Base-by-base conservation (phyloP, 2,888 invertebrate species). In the Omphaloscelis lunosa region DNA sequence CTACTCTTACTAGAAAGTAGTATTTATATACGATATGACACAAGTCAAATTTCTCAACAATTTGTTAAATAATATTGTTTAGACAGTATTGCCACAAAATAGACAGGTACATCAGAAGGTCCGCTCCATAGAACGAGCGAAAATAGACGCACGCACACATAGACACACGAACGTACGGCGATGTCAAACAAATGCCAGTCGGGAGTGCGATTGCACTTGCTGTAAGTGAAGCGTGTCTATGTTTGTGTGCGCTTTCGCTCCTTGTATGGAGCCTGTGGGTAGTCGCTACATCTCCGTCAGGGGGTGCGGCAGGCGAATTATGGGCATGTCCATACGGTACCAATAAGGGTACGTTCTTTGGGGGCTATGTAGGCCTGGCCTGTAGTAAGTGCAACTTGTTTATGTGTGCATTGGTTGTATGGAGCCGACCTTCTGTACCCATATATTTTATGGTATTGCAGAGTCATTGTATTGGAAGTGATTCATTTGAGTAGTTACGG, bases 1-100 rank as follows among this genome's bases (percentile, higher is more conserved):
- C 34, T 63, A n/a, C 61, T 51, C 34, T 82, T 81, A 48, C 12
- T 65, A 72, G 82, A 82, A 82, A 82, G 86, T 82, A 27, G 2
- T 17, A 61, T 12, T 76, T 41, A 65, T 29, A 53, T 51, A 39
- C 15, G n/a, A 72, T 69, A 84, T 63, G 58, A 69, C 51, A 51
- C n/a, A 27, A 56, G 61, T 39, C 34, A 56, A 67, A 71, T 45
- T 53, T 65, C 15, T 68, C 48, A 77, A 59, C 20, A 34, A 81
- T 59, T 53, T 17, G 53, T 59, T 34, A 71, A 70, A 84, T 48
- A 68, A 84, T 73, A 72, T 72, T 79, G 56, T 53, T 58, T 23
- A 56, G 5, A 27, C 15, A 29, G 51, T 41, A 34, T n/a, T 70
- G 9, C 20, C 51, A 8, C 29, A 7, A 29, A n/a, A n/a, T 23